Evolutionary conservation across 2,797 vertebrate genomes (phyloP).

Genomic region (Morelia viridis): DNA sequence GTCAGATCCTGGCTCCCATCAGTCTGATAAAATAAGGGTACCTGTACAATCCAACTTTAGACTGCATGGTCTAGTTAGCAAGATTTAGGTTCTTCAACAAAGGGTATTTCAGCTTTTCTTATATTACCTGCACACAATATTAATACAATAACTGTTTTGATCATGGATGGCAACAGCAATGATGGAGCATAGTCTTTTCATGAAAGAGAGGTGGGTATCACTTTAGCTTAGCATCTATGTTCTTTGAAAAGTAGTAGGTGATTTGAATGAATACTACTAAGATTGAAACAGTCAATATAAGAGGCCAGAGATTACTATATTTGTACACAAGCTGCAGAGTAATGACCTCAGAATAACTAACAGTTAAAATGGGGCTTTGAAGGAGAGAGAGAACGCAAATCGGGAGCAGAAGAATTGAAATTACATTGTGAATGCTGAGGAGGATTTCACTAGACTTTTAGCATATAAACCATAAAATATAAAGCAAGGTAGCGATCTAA

Average conservation of each 20-base stretch:
- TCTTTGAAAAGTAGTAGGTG: neutral
- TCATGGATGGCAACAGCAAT: neutral
- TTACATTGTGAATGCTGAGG: neutral
- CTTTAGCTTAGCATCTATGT: neutral
- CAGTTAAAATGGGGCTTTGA: neutral
- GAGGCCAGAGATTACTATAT: neutral
- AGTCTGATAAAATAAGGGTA: neutral
- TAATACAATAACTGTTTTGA: neutral
- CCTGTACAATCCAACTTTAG: neutral
- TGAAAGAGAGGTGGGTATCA: neutral
- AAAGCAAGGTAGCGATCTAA: neutral
- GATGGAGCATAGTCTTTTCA: neutral
- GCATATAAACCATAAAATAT: neutral
- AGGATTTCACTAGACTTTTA: neutral
- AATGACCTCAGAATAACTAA: neutral
- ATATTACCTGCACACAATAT: neutral
- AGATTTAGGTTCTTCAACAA: neutral
- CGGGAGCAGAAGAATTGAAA: neutral
- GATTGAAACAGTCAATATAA: neutral
- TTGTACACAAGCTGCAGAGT: neutral
- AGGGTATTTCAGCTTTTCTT: neutral
- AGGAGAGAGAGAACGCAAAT: neutral
- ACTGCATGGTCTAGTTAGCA: neutral
- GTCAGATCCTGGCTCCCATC: constrained; percentile 2
- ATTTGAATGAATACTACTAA: neutral